These are phyloP conservation scores for Heteropelma amictum DNA, from an alignment of 2,888 invertebrate genomes.

Conservation along the genomic window DNA sequence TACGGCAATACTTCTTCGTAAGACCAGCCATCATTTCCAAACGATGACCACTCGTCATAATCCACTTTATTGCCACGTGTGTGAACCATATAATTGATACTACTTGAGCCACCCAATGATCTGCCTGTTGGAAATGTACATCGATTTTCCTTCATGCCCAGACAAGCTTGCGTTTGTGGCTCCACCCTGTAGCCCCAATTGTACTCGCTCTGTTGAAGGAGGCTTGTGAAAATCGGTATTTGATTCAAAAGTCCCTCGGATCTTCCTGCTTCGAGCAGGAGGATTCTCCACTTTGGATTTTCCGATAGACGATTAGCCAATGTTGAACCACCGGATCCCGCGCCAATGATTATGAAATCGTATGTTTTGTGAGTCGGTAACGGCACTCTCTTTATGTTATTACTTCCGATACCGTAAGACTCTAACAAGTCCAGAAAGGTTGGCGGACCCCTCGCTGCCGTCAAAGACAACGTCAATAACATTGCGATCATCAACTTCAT, in stretches of 20 bases:
- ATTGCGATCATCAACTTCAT: no score
- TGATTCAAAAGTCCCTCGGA: slow-evolving; percentile 80
- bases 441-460: neutral
- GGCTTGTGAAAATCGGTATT: slow-evolving; percentile 81
- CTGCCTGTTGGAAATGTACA: slow-evolving; percentile 86
- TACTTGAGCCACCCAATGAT: slow-evolving; percentile 72
- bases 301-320: slow-evolving; percentile 86
- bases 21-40: slow-evolving; percentile 61
- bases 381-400: slow-evolving; percentile 59
- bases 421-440: slow-evolving; percentile 65
- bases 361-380: slow-evolving; percentile 77
- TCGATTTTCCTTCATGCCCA: slow-evolving; percentile 85
- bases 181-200: slow-evolving; percentile 87
- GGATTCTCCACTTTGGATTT: slow-evolving; percentile 81
- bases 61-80: slow-evolving; percentile 65
- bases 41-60: slow-evolving; percentile 58
- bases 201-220: slow-evolving; percentile 81
- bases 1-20: slow-evolving; percentile 59
- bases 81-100: slow-evolving; percentile 74
- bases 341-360: slow-evolving; percentile 85
- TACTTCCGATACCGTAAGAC: slow-evolving; percentile 57
- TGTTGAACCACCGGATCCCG: slow-evolving; percentile 85
- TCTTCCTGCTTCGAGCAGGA: slow-evolving; percentile 84
- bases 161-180: slow-evolving; percentile 82
- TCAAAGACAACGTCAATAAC: no score